Evolutionary conservation across 2,113 vertebrate species (phyloP), one percentile per base, ranked within the genome.

Genomic region (Illadopsis cleaveri): DNA sequence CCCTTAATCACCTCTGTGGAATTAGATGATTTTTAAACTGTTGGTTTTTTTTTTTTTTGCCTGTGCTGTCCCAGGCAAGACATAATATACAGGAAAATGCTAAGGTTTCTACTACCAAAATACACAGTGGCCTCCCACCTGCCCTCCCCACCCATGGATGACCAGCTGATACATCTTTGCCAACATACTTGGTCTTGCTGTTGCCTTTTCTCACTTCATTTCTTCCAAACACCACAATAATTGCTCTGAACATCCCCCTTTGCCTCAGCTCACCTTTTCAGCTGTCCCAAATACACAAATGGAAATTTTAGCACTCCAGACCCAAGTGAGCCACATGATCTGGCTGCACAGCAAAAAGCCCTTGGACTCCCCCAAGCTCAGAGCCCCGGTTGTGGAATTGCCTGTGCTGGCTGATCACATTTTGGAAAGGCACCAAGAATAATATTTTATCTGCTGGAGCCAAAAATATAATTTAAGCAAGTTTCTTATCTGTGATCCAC

Each of bases 401-500:
- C 37, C 65, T 79, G 37, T 0, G 0, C 54, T 6, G 17, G 44
- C 47, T 81, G 68, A 93, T 42, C 40, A 15, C 24, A 35, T 40
- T 83, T 89, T 73, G 88, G 88, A 81, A 89, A 85, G 38, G 18
- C 23, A 65, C 71, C 92, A 96, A 90, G 35, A 88, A 93, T 40
- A 96, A 94, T 66, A 90, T 93, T 94, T 95, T 47, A 73, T 4
- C 4, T 62, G 13, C 30, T 44, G 12, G 25, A 90, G 88, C 85
- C 82, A 94, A 90, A 87, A 73, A 60, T 33, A 51, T n/a, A 56
- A 80, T 51, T 94, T 57, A 83, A 77, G 75, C n/a, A 58, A 58
- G 47, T 73, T 95, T 75, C 86, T 95, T 95, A 96, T 96, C 95
- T 92, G 80, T 77, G 68, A 82, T 91, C 61, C 77, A 81, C 95